Base-by-base conservation (phyloP, 2,797 vertebrate genomes). In the Holocentrus rufus region DNA sequence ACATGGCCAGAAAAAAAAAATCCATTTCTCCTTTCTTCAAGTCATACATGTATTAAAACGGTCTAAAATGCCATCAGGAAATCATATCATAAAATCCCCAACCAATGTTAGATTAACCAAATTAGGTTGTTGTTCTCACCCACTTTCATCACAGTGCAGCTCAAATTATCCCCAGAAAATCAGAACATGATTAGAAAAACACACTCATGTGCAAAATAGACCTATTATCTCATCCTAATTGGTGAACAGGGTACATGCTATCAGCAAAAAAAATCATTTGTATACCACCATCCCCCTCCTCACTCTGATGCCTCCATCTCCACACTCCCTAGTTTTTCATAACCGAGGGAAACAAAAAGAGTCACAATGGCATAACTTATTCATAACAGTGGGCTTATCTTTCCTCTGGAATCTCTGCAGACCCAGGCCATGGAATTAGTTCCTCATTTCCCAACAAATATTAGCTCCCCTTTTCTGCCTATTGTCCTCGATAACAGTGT, bases 161-260 rank as follows among this genome's bases (percentile, higher is more conserved):
- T 92, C 82, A 88, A 90, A 91, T 94, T 92, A 93, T 94, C 93
- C 85, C 83, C 83, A 87, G 88, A 88, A 88, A 88, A 93, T 93
- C 90, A 88, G 88, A 86, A 90, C 78, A 80, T 86, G 93, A 93
- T 94, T 93, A 93, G 87, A 92, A 93, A 93, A 95, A 94, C 91
- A 94, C 91, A 93, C 87, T 92, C 89, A 90, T 92, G 91, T 93
- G 92, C 91, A 93, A 94, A 94, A 93, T 92, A 92, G 91, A 90
- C 88, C 93, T 84, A 94, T 95, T 94, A 94, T 93, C 92, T 85
- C 75, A 25, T 87, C 72, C 86, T 93, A 91, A 93, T 94, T 93
- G 90, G 89, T 78, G 86, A 90, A 85, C 82, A 85, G 87, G 85
- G 89, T 89, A 87, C 78, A 86, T 76, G 85, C 75, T 89, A 89